A percentile compares a stretch with the other conserved stretches of the same genome.
These are phyloP conservation scores for Venustaconcha ellipsiformis DNA, from an alignment of 1,140 invertebrate species.

Conservation along the genomic window DNA sequence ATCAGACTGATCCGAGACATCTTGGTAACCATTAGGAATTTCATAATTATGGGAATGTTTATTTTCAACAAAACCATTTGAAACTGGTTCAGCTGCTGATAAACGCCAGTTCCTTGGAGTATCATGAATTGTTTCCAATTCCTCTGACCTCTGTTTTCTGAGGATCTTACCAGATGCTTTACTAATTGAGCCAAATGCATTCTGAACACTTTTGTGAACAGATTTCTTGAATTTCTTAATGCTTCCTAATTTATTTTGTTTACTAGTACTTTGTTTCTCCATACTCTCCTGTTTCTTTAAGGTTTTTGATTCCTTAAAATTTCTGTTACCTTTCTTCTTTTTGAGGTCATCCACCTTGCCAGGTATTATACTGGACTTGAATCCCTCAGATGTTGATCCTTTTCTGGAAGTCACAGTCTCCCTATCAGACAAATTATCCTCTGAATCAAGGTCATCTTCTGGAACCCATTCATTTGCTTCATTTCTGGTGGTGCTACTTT, in stretches of 20 bases:
- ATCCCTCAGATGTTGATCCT: conserved; percentile 39
- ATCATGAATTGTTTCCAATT: conserved; percentile 37
- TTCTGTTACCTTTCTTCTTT: conserved; percentile 17
- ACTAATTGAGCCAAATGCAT: conserved; percentile 62
- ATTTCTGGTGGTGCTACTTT: too few species aligned
- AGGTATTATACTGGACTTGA: conserved; percentile 58
- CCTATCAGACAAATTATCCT: conserved; percentile 55
- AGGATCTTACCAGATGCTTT: conserved; percentile 56
- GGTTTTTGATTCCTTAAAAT: conserved; percentile 5
- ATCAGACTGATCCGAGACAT: conserved; percentile 30
- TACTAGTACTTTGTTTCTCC: conserved; percentile 21
- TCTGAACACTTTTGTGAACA: conserved; percentile 53
- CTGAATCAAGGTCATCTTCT: conserved; percentile 56
- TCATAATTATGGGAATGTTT: conserved; percentile 34
- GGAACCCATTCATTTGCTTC: conserved; percentile 48
- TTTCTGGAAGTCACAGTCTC: conserved; percentile 29
- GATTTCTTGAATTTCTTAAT: conserved; percentile 56
- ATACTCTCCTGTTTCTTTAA: conserved; percentile 35
- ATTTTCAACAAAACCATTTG: conserved; percentile 17
- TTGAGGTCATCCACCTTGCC: conserved; percentile 51
- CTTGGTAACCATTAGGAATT: conserved; percentile 30
- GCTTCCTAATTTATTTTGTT: conserved; percentile 54
- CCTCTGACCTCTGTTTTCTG: conserved; percentile 37
- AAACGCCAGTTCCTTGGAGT: conserved; percentile 40
- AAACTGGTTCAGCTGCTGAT: conserved; percentile 30